Conservation (phyloP, 1,140 invertebrate species). For the Alviniconcha marisindica region DNA sequence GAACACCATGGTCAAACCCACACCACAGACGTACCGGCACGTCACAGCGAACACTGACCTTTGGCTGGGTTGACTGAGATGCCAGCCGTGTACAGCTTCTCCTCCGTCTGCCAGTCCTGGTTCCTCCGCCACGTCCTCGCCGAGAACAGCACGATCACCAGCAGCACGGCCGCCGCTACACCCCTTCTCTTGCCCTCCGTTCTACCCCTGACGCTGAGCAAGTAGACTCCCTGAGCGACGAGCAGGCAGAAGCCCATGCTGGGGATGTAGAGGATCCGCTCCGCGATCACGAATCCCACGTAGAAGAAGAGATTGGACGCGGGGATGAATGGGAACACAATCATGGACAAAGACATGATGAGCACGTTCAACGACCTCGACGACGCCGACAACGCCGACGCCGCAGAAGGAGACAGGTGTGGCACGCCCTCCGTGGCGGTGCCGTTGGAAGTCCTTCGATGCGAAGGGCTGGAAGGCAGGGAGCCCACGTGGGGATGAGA, state of each 20-base stretch:
- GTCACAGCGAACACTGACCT: no score
- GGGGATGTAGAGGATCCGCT: conserved; percentile 96
- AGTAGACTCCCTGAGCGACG: conserved; percentile 79
- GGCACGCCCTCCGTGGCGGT: conserved; percentile 56
- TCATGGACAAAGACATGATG: conserved; percentile 81
- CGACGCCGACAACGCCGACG: background rate
- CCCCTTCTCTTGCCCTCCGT: conserved; percentile 38
- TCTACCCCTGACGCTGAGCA: background rate
- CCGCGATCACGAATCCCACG: conserved; percentile 97
- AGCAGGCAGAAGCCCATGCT: conserved; percentile 98
- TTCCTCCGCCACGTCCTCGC: conserved; percentile 89
- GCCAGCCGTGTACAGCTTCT: conserved; percentile 93
- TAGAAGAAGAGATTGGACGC: conserved; percentile 98
- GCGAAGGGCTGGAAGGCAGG: background rate
- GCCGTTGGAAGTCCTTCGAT: conserved; percentile 27
- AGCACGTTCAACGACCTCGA: conserved; percentile 52
- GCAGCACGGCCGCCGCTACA: conserved; percentile 74
- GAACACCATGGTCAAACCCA: background rate
- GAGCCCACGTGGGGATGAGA: background rate
- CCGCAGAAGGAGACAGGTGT: background rate
- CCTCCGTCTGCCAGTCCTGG: conserved; percentile 94
- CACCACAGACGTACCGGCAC: background rate
- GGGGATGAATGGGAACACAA: conserved; percentile 95
- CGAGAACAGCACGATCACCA: conserved; percentile 83
- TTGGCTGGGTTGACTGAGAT: conserved; percentile 97